Percentiles rank a stretch among this genome's conserved stretches.
Evolutionary conservation across 2,888 invertebrate species (phyloP).

Genomic region (Serrognathus titanus): DNA sequence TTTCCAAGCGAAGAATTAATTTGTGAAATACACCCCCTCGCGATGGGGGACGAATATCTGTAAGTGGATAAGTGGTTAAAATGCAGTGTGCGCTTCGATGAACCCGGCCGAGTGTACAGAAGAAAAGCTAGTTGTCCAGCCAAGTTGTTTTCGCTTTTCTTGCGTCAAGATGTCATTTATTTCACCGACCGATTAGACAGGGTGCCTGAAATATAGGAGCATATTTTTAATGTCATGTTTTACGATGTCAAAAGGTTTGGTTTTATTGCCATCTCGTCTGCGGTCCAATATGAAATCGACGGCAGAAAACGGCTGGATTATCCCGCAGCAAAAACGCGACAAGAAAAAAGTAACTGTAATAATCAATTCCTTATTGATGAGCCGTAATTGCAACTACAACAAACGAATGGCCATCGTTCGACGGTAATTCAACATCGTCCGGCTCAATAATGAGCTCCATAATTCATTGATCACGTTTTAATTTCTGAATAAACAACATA

Average conservation of each 20-base stretch:
- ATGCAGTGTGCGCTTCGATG: conserved; percentile 47
- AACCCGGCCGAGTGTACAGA: conserved; percentile 45
- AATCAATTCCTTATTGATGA: not conserved
- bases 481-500: conserved; percentile 23
- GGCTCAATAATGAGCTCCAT: conserved; percentile 15
- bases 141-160: not conserved
- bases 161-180: not conserved
- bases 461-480: conserved; percentile 31
- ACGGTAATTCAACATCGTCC: not conserved
- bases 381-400: not conserved
- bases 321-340: too few species aligned
- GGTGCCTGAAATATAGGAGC: conserved; percentile 45
- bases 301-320: too few species aligned
- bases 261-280: conserved; percentile 41
- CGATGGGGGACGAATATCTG: conserved; percentile 11
- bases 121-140: conserved; percentile 36
- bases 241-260: conserved; percentile 46
- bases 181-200: conserved; percentile 26
- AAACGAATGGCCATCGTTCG: not conserved
- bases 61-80: conserved; percentile 49
- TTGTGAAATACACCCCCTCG: conserved; percentile 1
- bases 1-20: conserved; percentile 1
- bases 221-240: conserved; percentile 47
- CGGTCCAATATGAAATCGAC: conserved; percentile 10
- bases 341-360: too few species aligned